Evolutionary conservation across 1,140 invertebrate species (phyloP).

Genomic region (Drosophila nikananu): DNA sequence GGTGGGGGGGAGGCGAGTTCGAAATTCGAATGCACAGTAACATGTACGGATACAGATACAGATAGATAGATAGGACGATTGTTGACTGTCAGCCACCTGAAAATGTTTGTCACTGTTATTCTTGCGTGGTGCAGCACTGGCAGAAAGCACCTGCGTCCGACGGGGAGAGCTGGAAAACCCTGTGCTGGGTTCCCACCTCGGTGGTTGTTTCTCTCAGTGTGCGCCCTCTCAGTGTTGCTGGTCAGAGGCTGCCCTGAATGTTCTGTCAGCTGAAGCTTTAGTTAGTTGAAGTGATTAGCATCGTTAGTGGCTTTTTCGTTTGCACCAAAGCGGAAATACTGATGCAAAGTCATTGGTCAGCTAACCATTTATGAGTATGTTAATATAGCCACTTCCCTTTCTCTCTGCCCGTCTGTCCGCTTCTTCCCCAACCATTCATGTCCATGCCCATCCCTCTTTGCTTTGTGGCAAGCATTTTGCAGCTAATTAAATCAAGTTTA

Average conservation of each 20-base stretch:
- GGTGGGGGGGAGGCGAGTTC: neutral
- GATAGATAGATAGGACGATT: slow-evolving; percentile 61
- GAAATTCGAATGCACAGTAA: slow-evolving; percentile 17
- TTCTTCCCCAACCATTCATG: neutral
- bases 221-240: slow-evolving; percentile 9
- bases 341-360: slow-evolving; percentile 68
- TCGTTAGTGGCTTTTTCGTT: slow-evolving; percentile 80
- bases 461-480: slow-evolving; percentile 43
- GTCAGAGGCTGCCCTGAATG: slow-evolving; percentile 34
- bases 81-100: slow-evolving; percentile 71
- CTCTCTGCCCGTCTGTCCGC: neutral
- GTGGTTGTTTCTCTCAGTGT: slow-evolving; percentile 29
- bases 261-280: slow-evolving; percentile 70
- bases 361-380: slow-evolving; percentile 55
- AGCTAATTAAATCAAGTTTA: slow-evolving; percentile 64
- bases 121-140: slow-evolving; percentile 23
- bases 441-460: slow-evolving; percentile 13
- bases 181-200: neutral
- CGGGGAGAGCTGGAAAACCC: neutral
- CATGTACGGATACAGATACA: slow-evolving; percentile 19
- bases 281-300: slow-evolving; percentile 81
- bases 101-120: slow-evolving; percentile 65
- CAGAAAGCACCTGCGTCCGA: neutral
- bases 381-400: slow-evolving; percentile 23
- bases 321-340: slow-evolving; percentile 73